A percentile compares a stretch with the other conserved stretches of the same genome.
Conservation (phyloP, 2,113 vertebrate species). For the Anoplopoma fimbria region DNA sequence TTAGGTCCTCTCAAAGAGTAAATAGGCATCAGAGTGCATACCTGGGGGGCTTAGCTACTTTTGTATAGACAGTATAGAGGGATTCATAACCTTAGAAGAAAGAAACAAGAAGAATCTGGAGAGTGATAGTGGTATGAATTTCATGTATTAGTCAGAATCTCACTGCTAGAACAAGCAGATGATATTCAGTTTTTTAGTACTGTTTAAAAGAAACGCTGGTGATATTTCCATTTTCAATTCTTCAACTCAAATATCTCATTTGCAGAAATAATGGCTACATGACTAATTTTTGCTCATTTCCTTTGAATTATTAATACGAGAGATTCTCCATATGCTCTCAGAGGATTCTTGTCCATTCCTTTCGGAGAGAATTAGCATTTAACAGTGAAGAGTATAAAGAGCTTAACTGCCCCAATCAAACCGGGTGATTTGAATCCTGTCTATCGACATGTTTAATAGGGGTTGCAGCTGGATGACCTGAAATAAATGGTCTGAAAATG, state of each 20-base stretch:
- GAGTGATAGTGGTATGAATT: conserved; percentile 8
- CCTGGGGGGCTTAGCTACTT: conserved; percentile 1
- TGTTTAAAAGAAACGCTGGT: neutral
- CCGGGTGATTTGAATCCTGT: conserved; percentile 91
- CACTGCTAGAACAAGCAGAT: conserved; percentile 17
- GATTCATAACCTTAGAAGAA: conserved; percentile 18
- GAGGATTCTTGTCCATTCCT: conserved; percentile 91
- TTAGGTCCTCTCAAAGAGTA: conserved; percentile 38
- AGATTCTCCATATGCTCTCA: conserved; percentile 95
- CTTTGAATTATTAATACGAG: conserved; percentile 96
- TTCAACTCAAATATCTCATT: conserved; percentile 76
- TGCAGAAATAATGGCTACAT: conserved; percentile 91
- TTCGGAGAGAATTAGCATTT: conserved; percentile 89
- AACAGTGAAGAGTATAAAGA: conserved; percentile 91
- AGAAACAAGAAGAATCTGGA: conserved; percentile 24
- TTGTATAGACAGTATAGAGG: neutral
- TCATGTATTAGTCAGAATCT: conserved; percentile 3
- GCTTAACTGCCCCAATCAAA: conserved; percentile 95
- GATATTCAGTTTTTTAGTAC: conserved; percentile 20
- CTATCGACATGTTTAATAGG: conserved; percentile 90
- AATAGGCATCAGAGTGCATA: conserved; percentile 53
- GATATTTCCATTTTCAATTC: conserved; percentile 71
- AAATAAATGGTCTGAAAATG: conserved; percentile 70
- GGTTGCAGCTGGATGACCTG: conserved; percentile 90
- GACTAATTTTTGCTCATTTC: conserved; percentile 97